A percentile compares a stretch with the other conserved stretches of the same genome.
These are phyloP conservation scores for Diglossa cyanea DNA, from an alignment of 2,797 vertebrate species.

Conservation along the genomic window DNA sequence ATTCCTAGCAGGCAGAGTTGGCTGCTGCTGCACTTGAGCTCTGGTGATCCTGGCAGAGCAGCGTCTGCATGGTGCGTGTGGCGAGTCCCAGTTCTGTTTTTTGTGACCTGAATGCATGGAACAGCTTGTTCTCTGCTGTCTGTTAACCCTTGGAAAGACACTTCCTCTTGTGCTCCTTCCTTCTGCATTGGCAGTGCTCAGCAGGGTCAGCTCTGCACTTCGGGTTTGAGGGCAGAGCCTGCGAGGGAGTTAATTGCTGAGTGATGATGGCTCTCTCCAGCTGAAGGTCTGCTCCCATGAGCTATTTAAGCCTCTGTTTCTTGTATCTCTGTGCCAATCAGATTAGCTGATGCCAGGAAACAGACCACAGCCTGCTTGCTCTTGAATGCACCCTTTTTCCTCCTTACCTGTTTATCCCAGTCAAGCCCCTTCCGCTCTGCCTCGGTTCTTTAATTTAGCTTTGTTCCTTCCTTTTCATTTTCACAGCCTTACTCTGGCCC, in stretches of 20 bases:
- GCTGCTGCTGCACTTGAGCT: background rate
- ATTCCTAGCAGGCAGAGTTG: background rate
- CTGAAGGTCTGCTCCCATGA: slow-evolving; percentile 52
- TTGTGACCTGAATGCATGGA: slow-evolving; percentile 5
- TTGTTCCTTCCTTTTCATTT: slow-evolving; percentile 44
- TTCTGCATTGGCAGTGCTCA: background rate
- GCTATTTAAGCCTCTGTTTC: slow-evolving; percentile 56
- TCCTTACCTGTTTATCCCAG: slow-evolving; percentile 53
- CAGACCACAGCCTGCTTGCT: slow-evolving; percentile 32
- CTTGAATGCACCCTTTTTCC: slow-evolving; percentile 55
- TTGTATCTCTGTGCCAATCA: slow-evolving; percentile 49
- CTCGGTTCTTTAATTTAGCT: background rate
- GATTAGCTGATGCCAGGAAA: slow-evolving; percentile 63
- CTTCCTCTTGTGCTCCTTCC: background rate
- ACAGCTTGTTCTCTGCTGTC: slow-evolving; percentile 27
- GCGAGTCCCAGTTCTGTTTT: slow-evolving; percentile 2
- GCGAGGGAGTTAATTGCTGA: background rate
- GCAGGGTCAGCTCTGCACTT: background rate
- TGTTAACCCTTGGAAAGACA: slow-evolving; percentile 25
- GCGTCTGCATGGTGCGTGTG: background rate
- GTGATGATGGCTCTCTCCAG: slow-evolving; percentile 22
- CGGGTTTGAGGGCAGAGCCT: background rate
- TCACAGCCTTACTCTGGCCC: background rate
- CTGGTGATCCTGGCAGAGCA: background rate
- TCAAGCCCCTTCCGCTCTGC: background rate